Percentiles rank a stretch among this genome's conserved stretches.
These are phyloP conservation scores for Tokudaia muenninki DNA, from an alignment of 2,797 vertebrate genomes.

Conservation along the genomic window DNA sequence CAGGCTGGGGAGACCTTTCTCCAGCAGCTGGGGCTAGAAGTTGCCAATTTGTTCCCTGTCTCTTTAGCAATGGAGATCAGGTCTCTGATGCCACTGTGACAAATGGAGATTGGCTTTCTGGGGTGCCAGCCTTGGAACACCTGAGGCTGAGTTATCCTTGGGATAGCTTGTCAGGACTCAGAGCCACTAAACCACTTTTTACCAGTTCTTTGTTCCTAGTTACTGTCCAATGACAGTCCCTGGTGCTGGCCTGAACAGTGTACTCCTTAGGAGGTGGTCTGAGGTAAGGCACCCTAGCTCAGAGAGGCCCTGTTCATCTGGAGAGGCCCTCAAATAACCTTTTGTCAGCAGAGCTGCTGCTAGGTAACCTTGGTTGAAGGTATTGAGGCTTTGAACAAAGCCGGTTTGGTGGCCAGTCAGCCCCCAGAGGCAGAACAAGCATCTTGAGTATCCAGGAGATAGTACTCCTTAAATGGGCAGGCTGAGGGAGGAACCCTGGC, in stretches of 20 bases:
- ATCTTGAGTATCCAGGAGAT: background rate
- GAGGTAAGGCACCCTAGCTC: accelerated
- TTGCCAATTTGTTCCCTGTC: background rate
- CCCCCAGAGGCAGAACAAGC: background rate
- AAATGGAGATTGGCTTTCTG: background rate
- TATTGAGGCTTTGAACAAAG: background rate
- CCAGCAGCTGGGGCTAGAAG: background rate
- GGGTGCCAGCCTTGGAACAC: background rate
- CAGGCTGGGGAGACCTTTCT: too few species aligned
- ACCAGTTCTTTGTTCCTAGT: background rate
- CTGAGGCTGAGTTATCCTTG: background rate
- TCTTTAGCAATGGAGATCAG: background rate
- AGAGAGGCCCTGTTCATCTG: background rate
- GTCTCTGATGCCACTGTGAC: background rate
- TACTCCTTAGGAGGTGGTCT: background rate
- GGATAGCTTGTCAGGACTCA: background rate
- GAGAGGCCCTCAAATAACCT: background rate
- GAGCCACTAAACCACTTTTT: accelerated
- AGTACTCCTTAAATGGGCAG: too few species aligned
- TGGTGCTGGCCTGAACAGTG: background rate
- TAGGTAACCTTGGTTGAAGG: background rate
- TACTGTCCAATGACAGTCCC: too few species aligned
- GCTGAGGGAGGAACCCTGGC: background rate
- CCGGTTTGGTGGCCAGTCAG: background rate
- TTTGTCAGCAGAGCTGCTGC: background rate